A percentile compares a stretch with the other conserved stretches of the same genome.
These are phyloP conservation scores for Meliscaeva auricollis DNA, from an alignment of 2,888 invertebrate genomes.

Conservation along the genomic window DNA sequence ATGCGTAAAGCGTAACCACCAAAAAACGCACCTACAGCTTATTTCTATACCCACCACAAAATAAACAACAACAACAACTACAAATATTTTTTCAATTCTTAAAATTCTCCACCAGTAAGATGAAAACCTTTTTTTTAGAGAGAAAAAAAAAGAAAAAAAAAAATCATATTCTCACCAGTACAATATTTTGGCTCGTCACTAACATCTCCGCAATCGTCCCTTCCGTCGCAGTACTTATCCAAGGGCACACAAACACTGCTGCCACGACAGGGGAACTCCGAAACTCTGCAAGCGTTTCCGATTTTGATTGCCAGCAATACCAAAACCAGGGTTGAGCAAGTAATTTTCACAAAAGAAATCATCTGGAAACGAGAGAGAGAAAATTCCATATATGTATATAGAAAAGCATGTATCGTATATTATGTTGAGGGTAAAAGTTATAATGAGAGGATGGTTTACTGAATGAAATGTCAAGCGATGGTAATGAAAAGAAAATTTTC, in stretches of 20 bases:
- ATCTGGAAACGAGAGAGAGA: constrained; percentile 78
- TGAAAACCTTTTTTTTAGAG: constrained; percentile 9
- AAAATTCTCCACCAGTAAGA: neutral
- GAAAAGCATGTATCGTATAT: neutral
- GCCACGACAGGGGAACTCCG: constrained; percentile 90
- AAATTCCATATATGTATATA: constrained; percentile 36
- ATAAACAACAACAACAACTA: constrained; percentile 8
- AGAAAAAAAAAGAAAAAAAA: constrained; percentile 28
- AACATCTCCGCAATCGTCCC: constrained; percentile 92
- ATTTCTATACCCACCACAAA: constrained; percentile 1
- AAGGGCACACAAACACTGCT: constrained; percentile 90
- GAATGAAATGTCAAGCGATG: constrained; percentile 67
- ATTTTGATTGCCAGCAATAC: constrained; percentile 81
- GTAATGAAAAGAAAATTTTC: constrained; percentile 73
- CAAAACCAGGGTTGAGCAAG: constrained; percentile 83
- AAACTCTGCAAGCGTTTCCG: constrained; percentile 88
- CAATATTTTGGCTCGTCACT: constrained; percentile 94
- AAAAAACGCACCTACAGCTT: constrained; percentile 16
- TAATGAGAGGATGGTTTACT: constrained; percentile 29
- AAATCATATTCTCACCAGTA: constrained; percentile 86
- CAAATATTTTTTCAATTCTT: constrained; percentile 31
- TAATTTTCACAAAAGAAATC: constrained; percentile 79
- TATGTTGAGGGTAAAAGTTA: neutral
- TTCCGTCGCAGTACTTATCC: constrained; percentile 94
- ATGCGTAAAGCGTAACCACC: constrained; percentile 43